These are phyloP conservation scores for Clytia hemisphaerica DNA, from an alignment of 30 jellyfish, hydroid and myxozoan species.

Conservation along the genomic window DNA sequence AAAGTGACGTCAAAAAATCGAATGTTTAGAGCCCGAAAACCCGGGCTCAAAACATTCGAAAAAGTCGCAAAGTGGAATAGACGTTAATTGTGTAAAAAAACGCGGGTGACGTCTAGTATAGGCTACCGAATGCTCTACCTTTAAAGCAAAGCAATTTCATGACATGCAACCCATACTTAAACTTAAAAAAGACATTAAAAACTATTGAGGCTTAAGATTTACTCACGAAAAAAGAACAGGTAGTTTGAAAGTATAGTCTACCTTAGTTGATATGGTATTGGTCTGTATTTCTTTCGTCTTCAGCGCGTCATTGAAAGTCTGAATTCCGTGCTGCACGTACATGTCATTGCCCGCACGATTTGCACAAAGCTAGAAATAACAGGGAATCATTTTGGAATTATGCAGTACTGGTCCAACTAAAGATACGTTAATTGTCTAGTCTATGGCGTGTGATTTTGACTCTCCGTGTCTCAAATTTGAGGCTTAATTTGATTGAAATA, in stretches of 20 bases:
- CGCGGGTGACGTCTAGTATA: too few species aligned
- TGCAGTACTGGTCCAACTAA: too few species aligned
- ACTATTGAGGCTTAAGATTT: neutral
- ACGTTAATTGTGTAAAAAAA: too few species aligned
- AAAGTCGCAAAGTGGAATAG: too few species aligned
- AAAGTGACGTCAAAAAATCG: too few species aligned
- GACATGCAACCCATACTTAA: neutral
- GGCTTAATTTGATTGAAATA: too few species aligned
- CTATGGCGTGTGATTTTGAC: too few species aligned
- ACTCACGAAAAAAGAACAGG: neutral
- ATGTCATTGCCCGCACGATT: conserved; percentile 91
- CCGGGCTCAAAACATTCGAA: too few species aligned
- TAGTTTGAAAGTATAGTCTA: neutral
- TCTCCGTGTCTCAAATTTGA: too few species aligned
- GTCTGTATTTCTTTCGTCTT: conserved; percentile 84
- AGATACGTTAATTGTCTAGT: too few species aligned
- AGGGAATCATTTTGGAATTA: too few species aligned
- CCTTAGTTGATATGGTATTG: conserved; percentile 41
- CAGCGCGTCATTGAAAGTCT: conserved; percentile 81
- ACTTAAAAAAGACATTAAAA: neutral
- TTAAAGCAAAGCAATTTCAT: neutral
- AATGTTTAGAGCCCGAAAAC: too few species aligned
- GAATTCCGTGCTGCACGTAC: conserved; percentile 90
- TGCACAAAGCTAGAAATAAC: conserved; percentile 49
- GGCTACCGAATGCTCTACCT: neutral